Evolutionary conservation across 35 echinoderm and acorn worm species (phyloP), one percentile per base, ranked within the genome.

Genomic region (Diadema setosum): DNA sequence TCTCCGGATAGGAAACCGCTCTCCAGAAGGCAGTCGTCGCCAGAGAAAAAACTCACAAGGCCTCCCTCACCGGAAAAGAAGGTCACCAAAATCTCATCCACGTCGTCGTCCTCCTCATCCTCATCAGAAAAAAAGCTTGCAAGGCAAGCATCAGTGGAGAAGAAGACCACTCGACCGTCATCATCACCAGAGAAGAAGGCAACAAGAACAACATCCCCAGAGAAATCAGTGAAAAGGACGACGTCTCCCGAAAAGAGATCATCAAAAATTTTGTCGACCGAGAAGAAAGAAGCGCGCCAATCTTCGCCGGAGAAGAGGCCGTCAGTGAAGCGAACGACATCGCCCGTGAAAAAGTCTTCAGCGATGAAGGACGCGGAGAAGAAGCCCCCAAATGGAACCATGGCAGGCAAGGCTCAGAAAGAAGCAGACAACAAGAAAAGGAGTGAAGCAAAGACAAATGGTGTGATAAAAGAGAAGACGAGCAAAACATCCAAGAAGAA

Each of bases 401-500:
- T 41, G 24, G 12, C 44, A 5, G 40, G n/a, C 39, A 46, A 81
- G 24, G 12, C 44, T 26, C 37, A 25, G 26, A 46, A 81, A 81
- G 75, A 81, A 33, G 75, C 34, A 15, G 75, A 81, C 37, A 45
- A n/a, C n/a, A 46, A 81, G 75, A 81, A 81, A 41, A 81, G 7
- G 34, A 57, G 12, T 57, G 75, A 81, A 81, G 39, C 24, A 24
- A 81, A 43, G 44, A 41, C 75, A 81, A 43, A 41, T 14, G 39
- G 18, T 81, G 75, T 81, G 29, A 37, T 41, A 26, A 20, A 41
- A 20, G 39, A 24, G 34, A 84, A 24, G 20, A 84, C 69, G 41
- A 78, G 20, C 14, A 44, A 44, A n/a, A n/a, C 85, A 9, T 0
- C 65, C 12, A 7, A 42, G 46, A 87, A 58, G 36, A 67, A 29